These are phyloP conservation scores for Drosophila sechellia DNA, from an alignment of 1,140 invertebrate genomes.

Conservation along the genomic window DNA sequence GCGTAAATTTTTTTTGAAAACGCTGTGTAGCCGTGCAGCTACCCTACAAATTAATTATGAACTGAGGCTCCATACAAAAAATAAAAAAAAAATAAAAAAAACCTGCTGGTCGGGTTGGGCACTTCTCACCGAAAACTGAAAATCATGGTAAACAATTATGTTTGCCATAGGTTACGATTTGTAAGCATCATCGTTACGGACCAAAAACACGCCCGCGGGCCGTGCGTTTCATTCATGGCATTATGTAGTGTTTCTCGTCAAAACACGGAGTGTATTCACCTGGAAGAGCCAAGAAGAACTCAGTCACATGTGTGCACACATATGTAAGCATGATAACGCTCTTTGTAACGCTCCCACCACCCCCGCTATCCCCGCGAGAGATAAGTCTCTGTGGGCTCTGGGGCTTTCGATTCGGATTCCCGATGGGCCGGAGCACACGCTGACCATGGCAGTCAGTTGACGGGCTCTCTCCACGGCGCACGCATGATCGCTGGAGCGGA, in stretches of 20 bases:
- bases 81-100: not conserved
- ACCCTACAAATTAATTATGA: conserved; percentile 13
- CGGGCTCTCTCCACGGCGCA: conserved; percentile 45
- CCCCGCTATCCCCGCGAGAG: conserved; percentile 14
- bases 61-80: conserved; percentile 3
- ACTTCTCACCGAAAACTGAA: conserved; percentile 7
- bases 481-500: conserved; percentile 47
- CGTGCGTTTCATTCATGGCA: conserved; percentile 32
- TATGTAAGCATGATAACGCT: conserved; percentile 40
- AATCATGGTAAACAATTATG: conserved; percentile 8
- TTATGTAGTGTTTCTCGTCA: conserved; percentile 9
- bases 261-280: conserved; percentile 29
- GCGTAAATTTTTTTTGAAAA: not conserved
- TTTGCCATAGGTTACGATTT: conserved; percentile 8
- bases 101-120: conserved; percentile 4
- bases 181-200: conserved; percentile 24
- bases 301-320: conserved; percentile 14
- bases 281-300: conserved; percentile 11
- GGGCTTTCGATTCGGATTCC: not conserved
- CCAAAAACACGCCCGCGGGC: not conserved
- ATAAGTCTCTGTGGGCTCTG: conserved; percentile 22
- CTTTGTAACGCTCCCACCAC: conserved; percentile 10
- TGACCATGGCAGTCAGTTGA: conserved; percentile 38
- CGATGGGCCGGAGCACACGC: conserved; percentile 3
- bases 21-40: not conserved